Evolutionary conservation across 2,888 invertebrate genomes (phyloP), one percentile per base, ranked within the genome.

Genomic region (Caenorhabditis sp.): DNA sequence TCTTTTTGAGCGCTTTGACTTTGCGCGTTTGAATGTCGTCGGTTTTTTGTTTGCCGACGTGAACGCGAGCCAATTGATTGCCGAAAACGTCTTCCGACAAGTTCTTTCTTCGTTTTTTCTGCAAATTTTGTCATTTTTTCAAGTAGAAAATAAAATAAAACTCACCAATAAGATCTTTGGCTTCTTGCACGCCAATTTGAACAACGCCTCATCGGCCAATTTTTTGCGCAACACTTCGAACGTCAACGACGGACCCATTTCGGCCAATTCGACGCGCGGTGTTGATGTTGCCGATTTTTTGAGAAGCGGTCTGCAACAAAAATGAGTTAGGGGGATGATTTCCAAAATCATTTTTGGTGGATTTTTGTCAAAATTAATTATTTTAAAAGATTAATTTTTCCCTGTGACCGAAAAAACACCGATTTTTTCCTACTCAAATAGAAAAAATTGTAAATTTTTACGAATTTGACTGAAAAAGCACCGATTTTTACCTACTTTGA

Each of bases 201-300:
- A 90, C 57, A 97, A 90, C 88, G 95, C 94, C 79, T 93, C 93
- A 0, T 95, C 93, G 0, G 95, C 95, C 63, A 97, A 90, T 89
- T 93, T 94, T 0, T 92, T 93, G 80, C 99, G 91, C 78, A 96
- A 91, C 43, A 76, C 69, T 67, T 91, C 91, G 80, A 99, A 92
- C 88, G 97, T 94, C 79, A 95, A 91, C 24, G 93, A 92, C 23
- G 99, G 99, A 24, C 99, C 96, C 86, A 95, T 95, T 90, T 95
- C 95, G 88, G 92, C 92, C 60, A 99, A 90, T 90, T 97, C 97
- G 78, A 96, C 92, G 79, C 95, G 91, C 0, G 97, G 97, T 61
- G 92, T 93, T 84, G 92, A 92, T 77, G 92, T 92, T 0, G 95
- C 95, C 78, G 96, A 95, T 88, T 97, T 97, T 88, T 96, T 95